Base-by-base conservation (phyloP, 2,888 invertebrate genomes). In the Gonocerus acuteangulatus region DNA sequence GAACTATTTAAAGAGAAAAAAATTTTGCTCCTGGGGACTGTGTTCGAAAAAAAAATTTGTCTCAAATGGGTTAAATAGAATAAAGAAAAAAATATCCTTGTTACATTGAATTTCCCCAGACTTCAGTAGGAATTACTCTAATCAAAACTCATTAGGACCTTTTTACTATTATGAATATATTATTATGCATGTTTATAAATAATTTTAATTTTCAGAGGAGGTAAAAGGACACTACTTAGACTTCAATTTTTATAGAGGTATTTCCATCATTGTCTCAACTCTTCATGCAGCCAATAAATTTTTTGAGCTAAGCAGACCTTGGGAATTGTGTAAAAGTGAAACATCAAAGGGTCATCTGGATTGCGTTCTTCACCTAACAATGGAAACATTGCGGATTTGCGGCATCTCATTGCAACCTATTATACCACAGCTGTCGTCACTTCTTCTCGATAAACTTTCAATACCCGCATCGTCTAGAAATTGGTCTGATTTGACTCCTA, bases 361-460 rank as follows among this genome's bases (percentile, higher is more conserved):
- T 70, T 82, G 83, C 15, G 82, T 94, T 52, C 78, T 96, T 61
- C 87, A 89, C 71, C 74, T 95, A 47, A 85, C 89, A 19, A 78
- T 95, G 77, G 95, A 97, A 75, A 84, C 87, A 0, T 74, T 93
- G 45, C 80, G 95, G 68, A 82, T 71, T 34, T 80, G 82, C 69
- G 84, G 84, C 15, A 85, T 95, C 63, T 80, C 92, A 39, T 75
- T 97, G 22, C 86, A 87, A 70, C 97, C 97, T 0, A 81, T 97
- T 19, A 80, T 91, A 60, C 97, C 97, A 2, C 79, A 79, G 56
- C 73, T 93, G 69, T 75, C 85, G 1, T 72, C 75, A 16, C 80
- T 78, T 65, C 74, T 95, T 61, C 76, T 97, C 66, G 80, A 86
- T 73, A 86, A 85, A 75, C 73, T 91, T 57, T 74, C 74, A 67